Evolutionary conservation across 1,140 invertebrate genomes (phyloP), one percentile per base, ranked within the genome.

Genomic region (Ostrea denselamellosa): DNA sequence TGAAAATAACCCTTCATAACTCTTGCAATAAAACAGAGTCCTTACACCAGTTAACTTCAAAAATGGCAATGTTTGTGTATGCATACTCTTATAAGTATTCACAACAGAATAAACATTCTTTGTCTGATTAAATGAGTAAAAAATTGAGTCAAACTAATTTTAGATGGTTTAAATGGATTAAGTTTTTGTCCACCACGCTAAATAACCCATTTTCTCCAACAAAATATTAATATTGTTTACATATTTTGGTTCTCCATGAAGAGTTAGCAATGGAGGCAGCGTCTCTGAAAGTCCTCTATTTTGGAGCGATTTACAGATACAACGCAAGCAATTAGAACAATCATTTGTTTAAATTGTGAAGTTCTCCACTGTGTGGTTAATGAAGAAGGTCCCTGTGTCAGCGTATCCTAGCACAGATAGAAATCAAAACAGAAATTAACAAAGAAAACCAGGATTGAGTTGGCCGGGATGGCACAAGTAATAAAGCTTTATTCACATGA

Each of bases 1-100:
- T 89, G 81, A 86, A 89, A 91, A 68, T 86, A 52, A 19, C 90
- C 88, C 87, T 86, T 90, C 58, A 91, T 54, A 22, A 90, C 88
- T 71, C 88, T 82, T 12, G 53, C 8, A 71, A 91, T 84, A 19
- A 90, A 19, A 81, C 10, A 62, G 22, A n/a, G 52, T 82, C 81
- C 10, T n/a, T 19, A 58, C 65, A 82, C 56, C 68, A 82, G 82
- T 19, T n/a, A 51, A 51, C 77, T 17, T 81, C 88, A 53, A 87
- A 56, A 58, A 87, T 56, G 54, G 54, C 19, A 90, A 83, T 25
- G 86, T 87, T 44, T 87, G 84, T 28, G 77, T 8, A 9, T 87
- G 44, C 62, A 86, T 86, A 82, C 53, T 62, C 82, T 87, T 87
- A 65, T 89, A 77, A 54, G 86, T 34, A 86, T 89, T 89, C 19